Conservation (phyloP, 2,797 vertebrate genomes). For the Gobionotothen gibberifrons region DNA sequence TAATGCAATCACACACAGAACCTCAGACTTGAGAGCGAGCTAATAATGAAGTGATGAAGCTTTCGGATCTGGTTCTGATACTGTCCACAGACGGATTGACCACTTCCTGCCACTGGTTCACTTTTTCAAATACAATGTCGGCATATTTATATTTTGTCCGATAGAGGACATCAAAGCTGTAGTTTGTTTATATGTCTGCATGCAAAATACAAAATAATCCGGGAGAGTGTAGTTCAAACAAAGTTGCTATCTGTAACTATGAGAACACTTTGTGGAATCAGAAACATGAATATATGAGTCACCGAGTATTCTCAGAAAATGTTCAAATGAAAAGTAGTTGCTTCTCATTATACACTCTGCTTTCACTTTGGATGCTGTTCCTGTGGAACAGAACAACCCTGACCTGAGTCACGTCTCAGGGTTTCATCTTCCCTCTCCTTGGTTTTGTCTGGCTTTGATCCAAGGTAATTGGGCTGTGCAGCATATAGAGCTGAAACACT, state of each 20-base stretch:
- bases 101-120: conserved; percentile 3
- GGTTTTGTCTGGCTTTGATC: conserved; percentile 57
- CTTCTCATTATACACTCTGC: conserved; percentile 32
- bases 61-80: neutral
- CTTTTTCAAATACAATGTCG: conserved; percentile 17
- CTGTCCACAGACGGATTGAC: neutral
- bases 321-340: conserved; percentile 4
- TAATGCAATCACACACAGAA: too few species aligned
- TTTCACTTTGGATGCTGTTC: conserved; percentile 24
- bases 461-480: conserved; percentile 54
- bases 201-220: conserved; percentile 8
- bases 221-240: neutral
- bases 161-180: conserved; percentile 5
- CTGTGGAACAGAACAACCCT: conserved; percentile 41
- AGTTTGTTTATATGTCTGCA: conserved; percentile 17
- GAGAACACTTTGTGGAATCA: conserved; percentile 5
- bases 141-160: neutral
- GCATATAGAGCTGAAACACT: conserved; percentile 35
- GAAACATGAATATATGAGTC: conserved; percentile 19
- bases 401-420: conserved; percentile 47
- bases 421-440: conserved; percentile 46
- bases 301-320: neutral
- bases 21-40: too few species aligned
- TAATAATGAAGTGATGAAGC: neutral
- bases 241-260: conserved; percentile 9